Base-by-base conservation (phyloP, 2,888 invertebrate species). In the Leucophenga montana region DNA sequence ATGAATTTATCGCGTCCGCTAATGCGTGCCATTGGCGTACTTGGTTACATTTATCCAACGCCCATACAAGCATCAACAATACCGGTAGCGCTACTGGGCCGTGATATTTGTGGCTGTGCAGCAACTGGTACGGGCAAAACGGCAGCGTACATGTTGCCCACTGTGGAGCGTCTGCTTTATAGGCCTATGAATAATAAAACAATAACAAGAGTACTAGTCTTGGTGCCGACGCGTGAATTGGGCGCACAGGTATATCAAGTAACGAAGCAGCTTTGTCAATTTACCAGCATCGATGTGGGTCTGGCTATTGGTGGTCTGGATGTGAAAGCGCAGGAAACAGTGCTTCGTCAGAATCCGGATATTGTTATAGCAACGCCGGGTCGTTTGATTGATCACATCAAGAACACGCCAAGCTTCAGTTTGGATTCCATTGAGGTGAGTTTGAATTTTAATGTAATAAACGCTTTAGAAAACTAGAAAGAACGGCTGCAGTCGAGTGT, bases 41-140 rank as follows among this genome's bases (percentile, higher is more conserved):
- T 98, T 88, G 96, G 96, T 78, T 99, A 95, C 88, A 93, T 95
- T 4, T 95, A 96, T 85, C 99, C 99, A 0, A 99, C 99, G 0
- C 98, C 98, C 0, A 98, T 99, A 83, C 99, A 99, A 89, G 92
- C 96, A 0, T 94, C 97, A 0, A 97, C 98, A 0, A 96, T 99
- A 86, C 99, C 99, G 0, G 92, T 98, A 11, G 98, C 97, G 3
- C 90, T 99, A 70, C 90, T 96, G 78, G 97, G 98, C 16, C 93
- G 95, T 80, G 99, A 99, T 89, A 93, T 99, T 78, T 99, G 98
- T 90, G 99, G 98, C 11, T 99, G 99, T 90, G 99, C 99, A 33
- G 98, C 98, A 0, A 99, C 99, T 0, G 99, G 99, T 66, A 95
- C 96, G 8, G 98, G 99, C 67, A 99, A 99, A 91, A 99, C 99